Conservation (phyloP, 1,140 invertebrate species). For the Leptopilina boulardi region DNA sequence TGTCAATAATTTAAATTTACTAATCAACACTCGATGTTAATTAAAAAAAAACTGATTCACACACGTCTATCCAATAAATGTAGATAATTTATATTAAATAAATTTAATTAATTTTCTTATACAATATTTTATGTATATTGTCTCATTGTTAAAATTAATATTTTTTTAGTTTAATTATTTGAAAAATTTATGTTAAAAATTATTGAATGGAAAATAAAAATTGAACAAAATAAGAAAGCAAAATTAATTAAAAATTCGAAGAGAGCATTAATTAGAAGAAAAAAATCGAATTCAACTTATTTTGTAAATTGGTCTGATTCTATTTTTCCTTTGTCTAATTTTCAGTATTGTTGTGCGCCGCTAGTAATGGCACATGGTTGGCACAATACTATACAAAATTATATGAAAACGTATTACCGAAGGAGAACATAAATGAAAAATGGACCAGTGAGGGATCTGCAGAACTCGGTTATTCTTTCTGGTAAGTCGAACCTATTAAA, state of each 20-base stretch:
- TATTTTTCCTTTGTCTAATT: conserved; percentile 45
- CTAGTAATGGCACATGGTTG: conserved; percentile 84
- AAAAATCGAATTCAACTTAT: too few species aligned
- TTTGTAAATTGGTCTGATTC: too few species aligned
- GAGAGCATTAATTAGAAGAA: too few species aligned
- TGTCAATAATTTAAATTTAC: conserved; percentile 5
- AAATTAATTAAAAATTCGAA: too few species aligned
- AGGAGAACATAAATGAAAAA: conserved; percentile 83
- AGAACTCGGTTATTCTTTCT: conserved; percentile 87
- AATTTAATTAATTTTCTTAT: too few species aligned
- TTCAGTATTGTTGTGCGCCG: conserved; percentile 84
- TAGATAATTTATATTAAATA: too few species aligned
- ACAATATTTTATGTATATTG: not conserved
- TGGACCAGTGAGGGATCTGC: conserved; percentile 85
- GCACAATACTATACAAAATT: conserved; percentile 85
- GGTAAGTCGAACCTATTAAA: too few species aligned
- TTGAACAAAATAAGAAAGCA: too few species aligned
- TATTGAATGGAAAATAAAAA: too few species aligned
- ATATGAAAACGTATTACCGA: conserved; percentile 85
- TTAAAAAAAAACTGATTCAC: conserved; percentile 24
- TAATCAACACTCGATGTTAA: conserved; percentile 3
- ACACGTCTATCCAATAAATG: not conserved
- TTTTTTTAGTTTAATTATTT: too few species aligned
- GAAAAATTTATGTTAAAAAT: too few species aligned
- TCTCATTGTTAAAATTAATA: too few species aligned